Evolutionary conservation across 1,140 invertebrate species (phyloP).

Genomic region (Brachionus sp.): DNA sequence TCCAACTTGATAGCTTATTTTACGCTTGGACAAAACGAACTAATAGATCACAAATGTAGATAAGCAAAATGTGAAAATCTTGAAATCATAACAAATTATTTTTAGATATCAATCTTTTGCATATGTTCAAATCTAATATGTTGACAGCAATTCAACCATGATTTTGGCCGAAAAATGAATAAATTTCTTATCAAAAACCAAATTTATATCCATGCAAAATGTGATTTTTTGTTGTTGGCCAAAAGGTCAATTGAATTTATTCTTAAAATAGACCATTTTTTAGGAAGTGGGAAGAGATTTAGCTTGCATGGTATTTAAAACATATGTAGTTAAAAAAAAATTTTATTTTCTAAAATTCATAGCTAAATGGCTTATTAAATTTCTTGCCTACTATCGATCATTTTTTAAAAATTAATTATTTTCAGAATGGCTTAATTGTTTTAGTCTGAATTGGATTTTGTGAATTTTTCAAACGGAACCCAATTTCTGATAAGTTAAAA

Average conservation of each 20-base stretch:
- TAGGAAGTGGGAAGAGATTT: not conserved
- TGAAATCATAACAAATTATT: not conserved
- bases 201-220: not conserved
- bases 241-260: not conserved
- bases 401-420: not conserved
- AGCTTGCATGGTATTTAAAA: not conserved
- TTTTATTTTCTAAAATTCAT: not conserved
- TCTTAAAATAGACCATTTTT: not conserved
- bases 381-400: not conserved
- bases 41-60: not conserved
- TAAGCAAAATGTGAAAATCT: not conserved
- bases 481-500: too few relatives aligned
- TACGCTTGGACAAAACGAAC: not conserved
- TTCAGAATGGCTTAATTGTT: not conserved
- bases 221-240: not conserved
- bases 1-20: not conserved
- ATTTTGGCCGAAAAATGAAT: not conserved
- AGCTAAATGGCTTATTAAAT: not conserved
- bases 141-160: not conserved
- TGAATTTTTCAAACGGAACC: too few relatives aligned
- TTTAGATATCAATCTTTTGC: slow-evolving; percentile 4
- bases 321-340: not conserved
- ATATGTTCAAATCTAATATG: not conserved
- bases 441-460: not conserved
- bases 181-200: not conserved